phyloP scores from a whole-genome alignment of 2,113 vertebrate species.

The Alectura lathami region DNA sequence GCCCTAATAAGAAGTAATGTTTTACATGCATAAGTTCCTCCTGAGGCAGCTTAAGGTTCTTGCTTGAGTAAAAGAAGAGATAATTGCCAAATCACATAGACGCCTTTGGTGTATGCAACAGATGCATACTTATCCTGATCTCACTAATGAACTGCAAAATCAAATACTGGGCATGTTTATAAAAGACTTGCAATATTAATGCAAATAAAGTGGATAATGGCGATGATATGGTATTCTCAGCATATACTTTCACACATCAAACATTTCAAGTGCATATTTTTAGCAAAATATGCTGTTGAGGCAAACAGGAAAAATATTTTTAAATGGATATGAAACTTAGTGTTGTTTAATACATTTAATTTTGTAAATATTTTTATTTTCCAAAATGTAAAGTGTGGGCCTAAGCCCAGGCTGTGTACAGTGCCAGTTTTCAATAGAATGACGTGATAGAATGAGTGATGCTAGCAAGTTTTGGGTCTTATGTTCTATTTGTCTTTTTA shows the following conservation, averaged over 20 bases:
- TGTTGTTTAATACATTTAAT: not conserved
- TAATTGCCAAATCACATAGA: not conserved
- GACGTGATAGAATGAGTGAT: too few relatives aligned
- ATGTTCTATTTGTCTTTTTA: not conserved
- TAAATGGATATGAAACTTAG: not conserved
- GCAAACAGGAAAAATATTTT: not conserved
- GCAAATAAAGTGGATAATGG: not conserved
- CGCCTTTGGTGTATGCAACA: not conserved
- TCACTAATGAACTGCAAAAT: not conserved
- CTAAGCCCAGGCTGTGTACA: not conserved
- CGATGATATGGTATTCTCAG: not conserved
- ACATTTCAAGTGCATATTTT: not conserved
- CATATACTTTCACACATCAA: not conserved
- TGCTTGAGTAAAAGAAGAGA: not conserved
- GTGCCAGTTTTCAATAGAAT: not conserved
- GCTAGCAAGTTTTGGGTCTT: not conserved
- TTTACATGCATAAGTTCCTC: not conserved
- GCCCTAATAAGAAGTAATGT: not conserved
- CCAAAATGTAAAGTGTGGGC: not conserved
- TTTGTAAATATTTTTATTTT: not conserved
- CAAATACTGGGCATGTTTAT: not conserved
- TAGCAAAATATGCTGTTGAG: not conserved
- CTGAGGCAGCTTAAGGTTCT: not conserved
- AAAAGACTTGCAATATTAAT: not conserved
- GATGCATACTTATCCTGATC: not conserved